These are phyloP conservation scores for Exocentrus adspersus DNA, from an alignment of 2,888 invertebrate species.

Conservation along the genomic window DNA sequence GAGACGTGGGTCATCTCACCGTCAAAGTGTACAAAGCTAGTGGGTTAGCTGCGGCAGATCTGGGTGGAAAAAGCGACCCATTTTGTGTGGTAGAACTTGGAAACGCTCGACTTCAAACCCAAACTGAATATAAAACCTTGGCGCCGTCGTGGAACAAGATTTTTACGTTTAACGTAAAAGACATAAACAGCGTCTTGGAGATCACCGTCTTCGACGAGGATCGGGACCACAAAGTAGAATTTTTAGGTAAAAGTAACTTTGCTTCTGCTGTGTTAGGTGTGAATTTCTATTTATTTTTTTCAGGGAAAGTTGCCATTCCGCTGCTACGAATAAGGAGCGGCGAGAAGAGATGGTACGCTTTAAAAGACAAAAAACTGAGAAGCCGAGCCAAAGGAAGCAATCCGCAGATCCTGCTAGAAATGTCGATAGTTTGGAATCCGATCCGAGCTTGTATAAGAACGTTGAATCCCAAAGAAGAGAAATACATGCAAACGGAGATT, in stretches of 20 bases:
- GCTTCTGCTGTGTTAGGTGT: conserved; percentile 37
- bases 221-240: conserved; percentile 97
- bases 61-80: conserved; percentile 98
- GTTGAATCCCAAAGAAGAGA: conserved; percentile 94
- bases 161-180: conserved; percentile 96
- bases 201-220: conserved; percentile 98
- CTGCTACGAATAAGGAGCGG: conserved; percentile 82
- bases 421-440: conserved; percentile 94
- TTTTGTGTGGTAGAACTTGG: conserved; percentile 97
- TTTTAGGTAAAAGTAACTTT: conserved; percentile 75
- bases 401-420: conserved; percentile 90
- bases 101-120: conserved; percentile 94
- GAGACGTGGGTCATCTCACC: conserved; percentile 93
- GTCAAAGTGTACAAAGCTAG: conserved; percentile 89
- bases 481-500: conserved; percentile 92
- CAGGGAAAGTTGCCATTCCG: conserved; percentile 72
- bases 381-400: conserved; percentile 91
- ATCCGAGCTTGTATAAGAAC: conserved; percentile 91
- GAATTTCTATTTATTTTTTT: conserved; percentile 41
- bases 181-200: conserved; percentile 93
- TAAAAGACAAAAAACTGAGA: conserved; percentile 95
- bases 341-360: conserved; percentile 93
- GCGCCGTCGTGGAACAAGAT: conserved; percentile 98
- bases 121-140: conserved; percentile 98
- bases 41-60: conserved; percentile 93